Conservation (phyloP, 2,113 vertebrate genomes). For the Myrmecobius fasciatus region DNA sequence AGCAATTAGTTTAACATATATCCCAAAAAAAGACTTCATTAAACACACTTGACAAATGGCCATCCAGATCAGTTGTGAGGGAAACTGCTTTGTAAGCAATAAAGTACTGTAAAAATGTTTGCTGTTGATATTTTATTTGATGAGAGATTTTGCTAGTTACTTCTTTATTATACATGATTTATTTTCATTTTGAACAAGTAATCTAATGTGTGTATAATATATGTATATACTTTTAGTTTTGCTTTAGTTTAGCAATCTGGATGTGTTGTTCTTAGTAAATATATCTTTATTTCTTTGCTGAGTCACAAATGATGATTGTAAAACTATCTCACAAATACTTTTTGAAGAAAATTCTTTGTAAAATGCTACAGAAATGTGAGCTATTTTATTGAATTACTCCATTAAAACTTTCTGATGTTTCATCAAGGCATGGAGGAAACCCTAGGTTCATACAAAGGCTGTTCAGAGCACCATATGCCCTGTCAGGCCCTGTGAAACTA, state of each 20-base stretch:
- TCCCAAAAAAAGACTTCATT: background rate
- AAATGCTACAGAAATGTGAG: background rate
- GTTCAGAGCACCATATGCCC: background rate
- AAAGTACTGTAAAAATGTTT: background rate
- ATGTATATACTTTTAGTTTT: no score
- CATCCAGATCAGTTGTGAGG: background rate
- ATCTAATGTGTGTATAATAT: no score
- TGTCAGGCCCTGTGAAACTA: background rate
- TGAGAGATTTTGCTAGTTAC: no score
- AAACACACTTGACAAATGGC: background rate
- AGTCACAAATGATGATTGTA: background rate
- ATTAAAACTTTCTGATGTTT: background rate
- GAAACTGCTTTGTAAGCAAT: background rate
- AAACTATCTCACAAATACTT: background rate
- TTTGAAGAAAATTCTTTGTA: background rate
- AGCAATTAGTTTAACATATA: background rate
- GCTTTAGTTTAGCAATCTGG: background rate
- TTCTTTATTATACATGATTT: no score
- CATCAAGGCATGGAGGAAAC: background rate
- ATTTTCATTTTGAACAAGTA: no score
- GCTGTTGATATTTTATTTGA: no score
- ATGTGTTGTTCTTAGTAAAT: background rate
- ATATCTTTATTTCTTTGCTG: background rate
- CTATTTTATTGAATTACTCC: background rate
- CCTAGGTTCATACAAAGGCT: background rate